Evolutionary conservation across 2,888 invertebrate genomes (phyloP), one percentile per base, ranked within the genome.

Genomic region (Eupithecia centaureata): DNA sequence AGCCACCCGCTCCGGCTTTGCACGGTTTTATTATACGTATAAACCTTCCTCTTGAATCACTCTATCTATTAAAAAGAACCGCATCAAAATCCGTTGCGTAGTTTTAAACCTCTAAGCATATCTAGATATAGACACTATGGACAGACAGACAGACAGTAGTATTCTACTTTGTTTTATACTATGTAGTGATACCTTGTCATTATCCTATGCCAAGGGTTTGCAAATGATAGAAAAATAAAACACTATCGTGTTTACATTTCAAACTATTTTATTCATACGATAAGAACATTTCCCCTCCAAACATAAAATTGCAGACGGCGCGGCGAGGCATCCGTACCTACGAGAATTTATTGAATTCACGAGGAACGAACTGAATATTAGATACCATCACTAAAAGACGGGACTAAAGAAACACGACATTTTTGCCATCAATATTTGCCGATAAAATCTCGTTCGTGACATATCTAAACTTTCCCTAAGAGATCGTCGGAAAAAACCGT

Each of bases 361-460:
- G 63, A 78, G 69, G 73, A 76, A 66, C 74, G 74, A 72, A 72
- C 75, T 68, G 77, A 79, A 81, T 79, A 72, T 75, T 73, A 76
- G 77, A 81, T 79, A 61, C 27, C 71, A 79, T 81, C 78, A 58
- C 59, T 74, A 78, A 79, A 69, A 72, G 68, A 68, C 67, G 73
- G 67, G 73, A 18, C 57, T 71, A 57, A 73, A 72, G 27, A 64
- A 62, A 65, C 65, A 71, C 71, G 69, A 74, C 63, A 68, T 70
- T 73, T 68, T 63, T 57, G 72, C 64, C 70, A 69, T 67, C 65
- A 71, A 73, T 70, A 76, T 73, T 62, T 76, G 73, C 74, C 71
- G 77, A 80, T 79, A 77, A 78, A 77, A 82, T 78, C 76, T 63
- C 70, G 75, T 74, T 80, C 81, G 82, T 81, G 83, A 80, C 73